Evolutionary conservation across 2,888 invertebrate species (phyloP).

Genomic region (Salpingus planirostris): DNA sequence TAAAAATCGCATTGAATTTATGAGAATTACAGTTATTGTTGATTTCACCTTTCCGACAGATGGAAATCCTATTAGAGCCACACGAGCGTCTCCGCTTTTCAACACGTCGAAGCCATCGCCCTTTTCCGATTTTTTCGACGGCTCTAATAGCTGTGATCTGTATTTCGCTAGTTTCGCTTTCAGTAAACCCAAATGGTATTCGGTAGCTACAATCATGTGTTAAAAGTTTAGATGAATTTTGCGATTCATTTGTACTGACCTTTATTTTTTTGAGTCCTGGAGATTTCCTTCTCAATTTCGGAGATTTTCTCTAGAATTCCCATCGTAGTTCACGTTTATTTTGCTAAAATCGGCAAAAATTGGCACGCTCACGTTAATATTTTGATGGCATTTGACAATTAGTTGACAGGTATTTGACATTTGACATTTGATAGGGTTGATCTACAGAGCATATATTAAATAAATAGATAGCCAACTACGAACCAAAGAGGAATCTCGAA

Average conservation of each 20-base stretch:
- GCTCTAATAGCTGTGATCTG: constrained; percentile 88
- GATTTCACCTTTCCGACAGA: constrained; percentile 83
- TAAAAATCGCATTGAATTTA: too few relatives aligned
- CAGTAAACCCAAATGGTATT: constrained; percentile 94
- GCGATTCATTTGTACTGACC: too few relatives aligned
- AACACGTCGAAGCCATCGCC: constrained; percentile 98
- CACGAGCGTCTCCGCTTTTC: constrained; percentile 97
- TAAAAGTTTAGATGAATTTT: too few relatives aligned
- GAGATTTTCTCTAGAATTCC: constrained; percentile 98
- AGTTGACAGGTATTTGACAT: too few relatives aligned
- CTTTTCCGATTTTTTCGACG: constrained; percentile 87
- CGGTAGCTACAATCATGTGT: constrained; percentile 92
- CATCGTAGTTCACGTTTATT: constrained; percentile 51
- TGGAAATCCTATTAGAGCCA: constrained; percentile 96
- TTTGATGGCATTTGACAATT: too few relatives aligned
- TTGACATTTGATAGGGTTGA: too few relatives aligned
- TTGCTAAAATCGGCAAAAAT: background rate
- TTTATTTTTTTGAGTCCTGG: constrained; percentile 98
- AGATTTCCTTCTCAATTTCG: constrained; percentile 97
- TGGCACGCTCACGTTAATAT: too few relatives aligned
- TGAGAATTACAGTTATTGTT: background rate
- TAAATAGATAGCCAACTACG: too few relatives aligned
- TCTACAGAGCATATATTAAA: too few relatives aligned
- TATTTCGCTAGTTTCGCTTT: constrained; percentile 97
- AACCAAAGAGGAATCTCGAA: too few relatives aligned